phyloP scores from a whole-genome alignment of 2,888 invertebrate species.

The Netelia virgata region DNA sequence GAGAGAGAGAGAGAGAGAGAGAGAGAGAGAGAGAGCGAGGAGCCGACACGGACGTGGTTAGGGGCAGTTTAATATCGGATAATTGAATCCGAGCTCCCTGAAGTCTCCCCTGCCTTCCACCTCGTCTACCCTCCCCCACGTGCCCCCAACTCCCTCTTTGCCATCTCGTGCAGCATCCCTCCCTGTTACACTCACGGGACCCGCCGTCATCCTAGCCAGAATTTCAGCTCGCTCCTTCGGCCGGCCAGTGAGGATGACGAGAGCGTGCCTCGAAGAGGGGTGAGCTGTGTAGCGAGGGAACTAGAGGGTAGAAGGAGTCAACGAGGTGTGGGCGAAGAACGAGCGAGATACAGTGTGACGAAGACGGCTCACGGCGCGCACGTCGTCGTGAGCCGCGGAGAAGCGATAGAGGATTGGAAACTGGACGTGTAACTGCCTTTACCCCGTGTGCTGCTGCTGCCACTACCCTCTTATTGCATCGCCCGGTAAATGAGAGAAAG shows the following conservation, averaged over 20 bases:
- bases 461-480: conserved; percentile 77
- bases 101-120: conserved; percentile 65
- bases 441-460: conserved; percentile 31
- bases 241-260: conserved; percentile 13
- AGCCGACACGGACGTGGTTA: conserved; percentile 79
- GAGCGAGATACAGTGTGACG: conserved; percentile 51
- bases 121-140: conserved; percentile 63
- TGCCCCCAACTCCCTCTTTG: conserved; percentile 68
- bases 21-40: conserved; percentile 75
- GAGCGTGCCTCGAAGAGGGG: too few species aligned
- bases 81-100: conserved; percentile 83
- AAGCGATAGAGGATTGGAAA: conserved; percentile 72
- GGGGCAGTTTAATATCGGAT: conserved; percentile 85
- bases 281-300: conserved; percentile 2
- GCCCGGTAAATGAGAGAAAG: conserved; percentile 73
- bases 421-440: conserved; percentile 68
- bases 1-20: conserved; percentile 58
- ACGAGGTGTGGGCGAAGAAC: conserved; percentile 69
- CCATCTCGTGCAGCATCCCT: conserved; percentile 45
- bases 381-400: conserved; percentile 57
- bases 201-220: conserved; percentile 49
- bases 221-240: conserved; percentile 44
- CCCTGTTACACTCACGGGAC: conserved; percentile 70
- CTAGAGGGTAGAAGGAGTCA: conserved; percentile 62
- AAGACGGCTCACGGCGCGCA: conserved; percentile 19